Base-by-base conservation (phyloP, 2,113 vertebrate genomes). In the Cephalopterus ornatus region DNA sequence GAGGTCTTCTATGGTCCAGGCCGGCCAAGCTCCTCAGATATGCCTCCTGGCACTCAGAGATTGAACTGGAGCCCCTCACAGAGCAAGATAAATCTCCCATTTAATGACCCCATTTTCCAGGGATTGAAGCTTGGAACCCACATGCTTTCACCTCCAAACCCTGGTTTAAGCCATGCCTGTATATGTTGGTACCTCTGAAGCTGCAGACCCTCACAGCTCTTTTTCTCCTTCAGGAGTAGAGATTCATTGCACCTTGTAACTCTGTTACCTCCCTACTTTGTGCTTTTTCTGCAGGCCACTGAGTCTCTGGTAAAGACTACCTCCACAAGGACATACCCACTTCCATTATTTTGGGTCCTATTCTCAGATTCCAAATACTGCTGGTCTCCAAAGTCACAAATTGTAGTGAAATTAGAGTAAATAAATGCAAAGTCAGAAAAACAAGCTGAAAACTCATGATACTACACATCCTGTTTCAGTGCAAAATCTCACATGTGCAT, bases 211-310 rank as follows among this genome's bases (percentile, higher is more conserved):
- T 26, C 4, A 8, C 18, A 66, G 61, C 28, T 46, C 61, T 81
- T 27, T 18, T 22, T 59, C 56, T 59, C 27, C 15, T 1, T 70
- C 7, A 13, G 0, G 0, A 55, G n/a, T 4, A 14, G 39, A 50
- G 13, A 22, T 37, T 5, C 15, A 37, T 42, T 2, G 3, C 23
- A 77, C 8, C 7, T 74, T 11, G 7, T 2, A 14, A 14, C 14
- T 24, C 27, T 55, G 32, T 41, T 66, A 82, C 39, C 73, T 70
- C 33, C 22, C 33, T 26, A 8, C 26, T 58, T 78, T 14, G 15
- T 1, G 4, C 4, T 65, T 86, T 66, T 50, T 22, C 6, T 2
- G 44, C 12, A 9, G 14, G 35, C n/a, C 49, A 18, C 35, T 7
- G 20, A 24, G 14, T 62, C 30, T 88, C 59, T 42, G 50, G 23